Base-by-base conservation (phyloP, 2,113 vertebrate species). In the Oreochromis tanganicae region DNA sequence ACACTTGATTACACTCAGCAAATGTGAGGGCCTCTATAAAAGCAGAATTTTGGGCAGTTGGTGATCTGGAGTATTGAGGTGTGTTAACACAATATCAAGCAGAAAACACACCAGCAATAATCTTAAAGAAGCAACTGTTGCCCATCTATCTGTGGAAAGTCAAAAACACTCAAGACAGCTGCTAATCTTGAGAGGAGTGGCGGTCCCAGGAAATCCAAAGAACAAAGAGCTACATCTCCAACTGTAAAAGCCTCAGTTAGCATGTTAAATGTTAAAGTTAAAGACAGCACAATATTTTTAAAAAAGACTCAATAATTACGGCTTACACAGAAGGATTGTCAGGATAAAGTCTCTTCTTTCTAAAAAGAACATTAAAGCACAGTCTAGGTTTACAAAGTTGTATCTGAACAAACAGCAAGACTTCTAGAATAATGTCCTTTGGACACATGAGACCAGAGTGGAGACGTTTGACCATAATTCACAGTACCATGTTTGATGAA, bases 241-340 rank as follows among this genome's bases (percentile, higher is more conserved):
- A 71, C 36, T 71, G n/a, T 43, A 43, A 41, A 24, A 24, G 66
- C n/a, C 36, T 71, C 66, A 43, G 66, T 71, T 71, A 43, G 36
- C 36, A 24, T 71, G n/a, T 2, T 71, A 71, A 71, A 71, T 41
- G 34, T 68, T 68, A 68, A 38, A 38, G 3, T 71, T 71, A 21
- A 43, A 14, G 36, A 71, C 66, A 8, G 3, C 36, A 24, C 4
- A 41, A 0, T 36, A 71, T 68, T 41, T 0, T 0, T 0, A 19
- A 14, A 68, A 68, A 36, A 24, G n/a, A 71, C 63, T 41, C 19
- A 5, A 41, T 41, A 68, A 41, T 38, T 41, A 41, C 3, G 0
- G 12, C n/a, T 24, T 24, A 41, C n/a, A 24, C 9, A 1, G 66
- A 71, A 43, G 66, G 66, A 71, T 43, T 24, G 12, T 24, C n/a